Conservation (phyloP, 2,888 invertebrate genomes). For the Noctua pronuba region DNA sequence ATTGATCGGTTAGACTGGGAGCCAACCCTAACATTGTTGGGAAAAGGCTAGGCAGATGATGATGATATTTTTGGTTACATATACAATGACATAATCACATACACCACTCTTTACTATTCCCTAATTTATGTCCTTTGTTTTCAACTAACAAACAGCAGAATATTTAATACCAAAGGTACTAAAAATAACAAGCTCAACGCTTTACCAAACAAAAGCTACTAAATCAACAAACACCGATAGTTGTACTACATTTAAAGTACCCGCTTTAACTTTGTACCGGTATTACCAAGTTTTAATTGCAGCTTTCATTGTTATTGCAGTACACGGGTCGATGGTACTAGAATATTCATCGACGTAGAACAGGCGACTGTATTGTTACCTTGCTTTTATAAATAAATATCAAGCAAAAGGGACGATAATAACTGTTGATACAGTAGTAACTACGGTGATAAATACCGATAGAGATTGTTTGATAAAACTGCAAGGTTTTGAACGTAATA, state of each 20-base stretch:
- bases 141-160: constrained; percentile 4
- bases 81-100: background rate
- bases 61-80: too few species aligned
- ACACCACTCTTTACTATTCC: background rate
- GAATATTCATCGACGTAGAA: constrained; percentile 44
- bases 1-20: too few species aligned
- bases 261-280: background rate
- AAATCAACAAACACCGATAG: constrained; percentile 8
- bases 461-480: background rate
- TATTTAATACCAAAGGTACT: background rate
- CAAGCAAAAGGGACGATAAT: background rate
- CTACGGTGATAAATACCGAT: background rate
- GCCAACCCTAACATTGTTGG: too few species aligned
- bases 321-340: constrained; percentile 44
- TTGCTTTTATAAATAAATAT: constrained; percentile 1
- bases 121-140: background rate
- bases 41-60: too few species aligned
- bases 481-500: background rate
- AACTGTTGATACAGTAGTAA: background rate
- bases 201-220: background rate
- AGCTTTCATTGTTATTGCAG: constrained; percentile 32
- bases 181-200: constrained; percentile 9
- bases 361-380: constrained; percentile 4
- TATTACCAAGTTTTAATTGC: constrained; percentile 42
- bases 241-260: constrained; percentile 11